These are phyloP conservation scores for Tenebrosternarchus preto DNA, from an alignment of 2,113 vertebrate genomes.

Conservation along the genomic window DNA sequence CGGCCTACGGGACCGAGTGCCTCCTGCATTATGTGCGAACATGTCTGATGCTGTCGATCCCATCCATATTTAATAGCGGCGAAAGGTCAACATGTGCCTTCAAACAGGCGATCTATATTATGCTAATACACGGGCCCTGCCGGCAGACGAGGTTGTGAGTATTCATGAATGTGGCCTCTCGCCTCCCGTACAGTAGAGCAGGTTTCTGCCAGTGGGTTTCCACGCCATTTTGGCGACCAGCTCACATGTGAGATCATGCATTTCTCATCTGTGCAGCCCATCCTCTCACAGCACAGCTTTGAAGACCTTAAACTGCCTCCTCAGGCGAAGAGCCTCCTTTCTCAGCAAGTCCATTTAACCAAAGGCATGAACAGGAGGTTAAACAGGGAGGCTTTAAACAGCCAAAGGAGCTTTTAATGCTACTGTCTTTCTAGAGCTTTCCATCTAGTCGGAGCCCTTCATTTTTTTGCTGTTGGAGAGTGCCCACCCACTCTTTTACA, in stretches of 20 bases:
- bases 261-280: neutral
- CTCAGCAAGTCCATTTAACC: constrained; percentile 22
- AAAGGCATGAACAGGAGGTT: neutral
- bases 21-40: constrained; percentile 30
- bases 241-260: neutral
- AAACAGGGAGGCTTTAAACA: neutral
- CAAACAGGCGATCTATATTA: constrained; percentile 35
- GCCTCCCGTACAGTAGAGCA: constrained; percentile 58
- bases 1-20: neutral
- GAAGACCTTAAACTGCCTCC: constrained; percentile 24
- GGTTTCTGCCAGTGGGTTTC: constrained; percentile 57
- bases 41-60: constrained; percentile 34
- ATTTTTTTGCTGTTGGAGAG: constrained; percentile 8
- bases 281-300: neutral
- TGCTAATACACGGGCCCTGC: constrained; percentile 30
- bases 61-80: constrained; percentile 36
- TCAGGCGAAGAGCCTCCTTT: constrained; percentile 12
- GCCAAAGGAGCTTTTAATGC: neutral
- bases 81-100: constrained; percentile 30
- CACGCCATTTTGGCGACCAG: constrained; percentile 62
- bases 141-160: constrained; percentile 61
- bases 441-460: neutral
- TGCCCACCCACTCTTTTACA: neutral
- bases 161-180: constrained; percentile 59
- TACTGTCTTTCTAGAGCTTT: constrained; percentile 3